Evolutionary conservation across 1,140 invertebrate genomes (phyloP), one percentile per base, ranked within the genome.

Genomic region (Heliconius nattereri): DNA sequence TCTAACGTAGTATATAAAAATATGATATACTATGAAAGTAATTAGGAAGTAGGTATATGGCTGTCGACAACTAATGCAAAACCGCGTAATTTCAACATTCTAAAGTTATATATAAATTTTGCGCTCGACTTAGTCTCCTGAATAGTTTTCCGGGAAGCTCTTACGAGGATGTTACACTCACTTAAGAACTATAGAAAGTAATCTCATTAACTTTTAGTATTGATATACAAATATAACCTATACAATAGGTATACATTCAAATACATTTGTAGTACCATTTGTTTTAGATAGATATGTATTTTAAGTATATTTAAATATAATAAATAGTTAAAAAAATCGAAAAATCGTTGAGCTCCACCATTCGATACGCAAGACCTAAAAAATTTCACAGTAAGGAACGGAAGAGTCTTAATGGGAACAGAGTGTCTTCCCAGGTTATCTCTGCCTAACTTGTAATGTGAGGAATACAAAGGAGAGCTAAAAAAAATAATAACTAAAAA

Each of bases 101-200:
- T 73, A 81, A 77, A 81, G 40, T 81, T 40, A 80, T 81, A 74
- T 81, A 78, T 77, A 75, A 77, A 81, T 81, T 70, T 75, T 57
- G 71, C 75, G 73, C 73, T 80, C 73, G 72, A 74, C 75, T 80
- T 81, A 73, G 75, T 75, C 76, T 81, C 45, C 26, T 74, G 75
- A 81, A 81, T 81, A 77, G 79, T 81, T 81, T 76, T 72, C 78
- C 78, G 74, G 73, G 66, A 72, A 75, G 70, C 74, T 29, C 73
- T 80, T 73, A 29, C 13, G 57, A 35, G 76, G 78, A 76, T 80
- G 71, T 79, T 79, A 75, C 73, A 60, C n/a, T 71, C 75, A 79
- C 60, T 79, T 54, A 60, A 75, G 73, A 75, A 79, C 73, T 74
- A 71, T 75, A 40, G 73, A 79, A 74, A 75, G 60, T 66, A 79